phyloP scores from a whole-genome alignment of 2,113 vertebrate genomes.

The Todiramphus saurophagus region DNA sequence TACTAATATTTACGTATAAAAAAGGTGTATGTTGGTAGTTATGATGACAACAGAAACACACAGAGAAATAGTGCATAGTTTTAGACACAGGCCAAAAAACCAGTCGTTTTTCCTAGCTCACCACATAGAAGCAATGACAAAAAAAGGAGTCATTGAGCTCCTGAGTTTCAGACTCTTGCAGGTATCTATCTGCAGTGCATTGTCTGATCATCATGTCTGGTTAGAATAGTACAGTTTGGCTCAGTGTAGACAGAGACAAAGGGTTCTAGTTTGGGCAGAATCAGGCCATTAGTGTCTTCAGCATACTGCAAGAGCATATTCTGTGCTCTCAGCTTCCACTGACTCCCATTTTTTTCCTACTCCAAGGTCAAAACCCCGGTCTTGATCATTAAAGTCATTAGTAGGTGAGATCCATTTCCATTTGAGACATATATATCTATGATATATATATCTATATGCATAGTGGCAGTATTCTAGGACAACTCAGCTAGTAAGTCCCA shows the following conservation, averaged over 20 bases:
- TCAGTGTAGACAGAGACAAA: background rate
- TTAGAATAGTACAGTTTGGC: background rate
- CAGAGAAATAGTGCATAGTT: background rate
- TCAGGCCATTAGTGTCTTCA: background rate
- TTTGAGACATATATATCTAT: background rate
- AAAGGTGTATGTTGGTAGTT: background rate
- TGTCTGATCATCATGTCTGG: background rate
- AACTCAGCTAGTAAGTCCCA: background rate
- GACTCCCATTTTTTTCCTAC: background rate
- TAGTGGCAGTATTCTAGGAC: background rate
- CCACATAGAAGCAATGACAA: background rate
- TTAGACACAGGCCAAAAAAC: background rate
- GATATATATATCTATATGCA: background rate
- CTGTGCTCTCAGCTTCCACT: background rate
- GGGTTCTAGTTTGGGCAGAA: background rate
- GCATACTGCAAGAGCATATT: background rate
- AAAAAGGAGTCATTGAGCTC: background rate
- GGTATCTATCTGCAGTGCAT: background rate
- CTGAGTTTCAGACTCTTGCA: background rate
- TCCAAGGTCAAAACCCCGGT: background rate
- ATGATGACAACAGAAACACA: background rate
- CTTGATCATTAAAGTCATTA: background rate
- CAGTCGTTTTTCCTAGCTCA: background rate
- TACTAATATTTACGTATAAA: background rate
- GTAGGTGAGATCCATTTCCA: background rate